These are phyloP conservation scores for Drosophila limbata DNA, from an alignment of 2,888 invertebrate species.

Conservation along the genomic window DNA sequence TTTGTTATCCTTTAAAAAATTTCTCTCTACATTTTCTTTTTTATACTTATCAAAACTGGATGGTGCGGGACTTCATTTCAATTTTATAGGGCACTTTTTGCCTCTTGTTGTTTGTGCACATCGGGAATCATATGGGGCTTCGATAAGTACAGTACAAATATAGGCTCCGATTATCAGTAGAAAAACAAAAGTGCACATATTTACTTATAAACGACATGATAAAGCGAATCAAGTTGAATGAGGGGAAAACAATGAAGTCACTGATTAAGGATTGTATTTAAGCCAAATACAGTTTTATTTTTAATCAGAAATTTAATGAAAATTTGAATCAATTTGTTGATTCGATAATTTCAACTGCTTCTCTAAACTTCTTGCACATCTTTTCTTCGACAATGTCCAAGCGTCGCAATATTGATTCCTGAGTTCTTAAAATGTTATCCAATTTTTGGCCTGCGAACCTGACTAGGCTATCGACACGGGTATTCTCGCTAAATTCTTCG, in stretches of 20 bases:
- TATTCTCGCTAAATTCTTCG: no score
- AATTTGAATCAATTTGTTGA: not conserved
- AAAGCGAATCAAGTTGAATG: slow-evolving; percentile 19
- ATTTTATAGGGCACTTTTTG: slow-evolving; percentile 19
- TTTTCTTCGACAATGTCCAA: slow-evolving; percentile 1
- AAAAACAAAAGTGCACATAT: slow-evolving; percentile 45
- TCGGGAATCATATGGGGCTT: slow-evolving; percentile 12
- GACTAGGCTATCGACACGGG: not conserved
- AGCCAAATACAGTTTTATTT: not conserved
- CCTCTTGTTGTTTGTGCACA: slow-evolving; percentile 23
- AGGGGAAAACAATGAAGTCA: slow-evolving; percentile 4
- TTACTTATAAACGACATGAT: slow-evolving; percentile 29
- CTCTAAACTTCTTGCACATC: not conserved
- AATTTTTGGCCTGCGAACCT: slow-evolving; percentile 12
- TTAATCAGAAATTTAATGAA: not conserved
- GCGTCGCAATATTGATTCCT: slow-evolving; percentile 22
- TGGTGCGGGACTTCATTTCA: slow-evolving; percentile 9
- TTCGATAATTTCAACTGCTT: not conserved
- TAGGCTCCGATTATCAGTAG: slow-evolving; percentile 44
- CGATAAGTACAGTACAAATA: slow-evolving; percentile 17
- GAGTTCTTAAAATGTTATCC: slow-evolving; percentile 35
- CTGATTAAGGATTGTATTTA: slow-evolving; percentile 7
- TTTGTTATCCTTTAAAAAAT: not conserved
- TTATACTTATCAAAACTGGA: slow-evolving; percentile 18
- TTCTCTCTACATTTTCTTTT: not conserved